These are phyloP conservation scores for Caenorhabditis sp. DNA, from an alignment of 2,888 invertebrate species.

Conservation along the genomic window DNA sequence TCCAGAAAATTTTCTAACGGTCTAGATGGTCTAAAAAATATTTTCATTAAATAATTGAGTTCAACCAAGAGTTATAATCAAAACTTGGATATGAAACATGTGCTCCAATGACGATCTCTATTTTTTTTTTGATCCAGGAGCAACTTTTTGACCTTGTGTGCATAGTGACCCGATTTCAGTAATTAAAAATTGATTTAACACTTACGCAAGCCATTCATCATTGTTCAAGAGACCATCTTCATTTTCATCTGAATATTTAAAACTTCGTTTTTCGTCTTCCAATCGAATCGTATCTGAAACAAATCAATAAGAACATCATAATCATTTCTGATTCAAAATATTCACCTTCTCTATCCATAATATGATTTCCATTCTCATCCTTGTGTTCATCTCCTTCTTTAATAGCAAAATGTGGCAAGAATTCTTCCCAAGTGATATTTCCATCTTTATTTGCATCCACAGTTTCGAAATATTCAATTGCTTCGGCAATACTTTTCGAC, in stretches of 20 bases:
- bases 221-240: conserved; percentile 47
- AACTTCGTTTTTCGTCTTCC: conserved; percentile 51
- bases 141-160: too few species aligned
- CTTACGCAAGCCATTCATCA: conserved; percentile 46
- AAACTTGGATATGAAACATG: too few species aligned
- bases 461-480: conserved; percentile 51
- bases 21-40: too few species aligned
- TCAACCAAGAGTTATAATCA: too few species aligned
- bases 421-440: conserved; percentile 80
- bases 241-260: conserved; percentile 52
- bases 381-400: conserved; percentile 72
- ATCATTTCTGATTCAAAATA: not conserved
- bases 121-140: too few species aligned
- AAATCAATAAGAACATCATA: not conserved
- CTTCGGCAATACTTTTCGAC: conserved; percentile 71
- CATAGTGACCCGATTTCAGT: too few species aligned
- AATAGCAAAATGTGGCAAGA: conserved; percentile 80
- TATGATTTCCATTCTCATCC: conserved; percentile 24
- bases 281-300: conserved; percentile 42
- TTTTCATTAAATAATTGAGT: too few species aligned
- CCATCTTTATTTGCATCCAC: conserved; percentile 53
- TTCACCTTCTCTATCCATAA: conserved; percentile 32
- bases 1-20: too few species aligned
- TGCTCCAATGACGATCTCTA: too few species aligned
- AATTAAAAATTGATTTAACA: too few species aligned